Percentiles rank a stretch among this genome's conserved stretches.
phyloP scores from a whole-genome alignment of 2,797 vertebrate species.

The Nyctibius grandis region DNA sequence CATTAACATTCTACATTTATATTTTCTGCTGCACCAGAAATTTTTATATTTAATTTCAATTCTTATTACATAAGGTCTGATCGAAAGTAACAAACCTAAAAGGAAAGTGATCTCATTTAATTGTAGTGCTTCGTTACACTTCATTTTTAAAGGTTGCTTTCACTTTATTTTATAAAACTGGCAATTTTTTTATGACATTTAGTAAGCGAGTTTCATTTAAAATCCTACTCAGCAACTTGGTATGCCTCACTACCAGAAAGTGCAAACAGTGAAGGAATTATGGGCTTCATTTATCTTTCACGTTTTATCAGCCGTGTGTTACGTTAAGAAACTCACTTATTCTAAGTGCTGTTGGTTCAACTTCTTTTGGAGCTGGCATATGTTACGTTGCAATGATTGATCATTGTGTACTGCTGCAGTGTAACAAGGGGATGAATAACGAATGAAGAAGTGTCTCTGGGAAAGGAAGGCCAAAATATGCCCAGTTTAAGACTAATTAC shows the following conservation, averaged over 20 bases:
- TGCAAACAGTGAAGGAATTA: slow-evolving; percentile 14
- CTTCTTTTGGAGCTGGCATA: background rate
- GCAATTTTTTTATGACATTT: slow-evolving; percentile 3
- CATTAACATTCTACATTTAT: slow-evolving; percentile 4
- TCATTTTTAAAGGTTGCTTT: slow-evolving; percentile 29
- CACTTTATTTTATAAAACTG: slow-evolving; percentile 27
- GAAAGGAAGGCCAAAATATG: slow-evolving; percentile 9
- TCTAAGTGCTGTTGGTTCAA: slow-evolving; percentile 38
- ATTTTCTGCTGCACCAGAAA: background rate
- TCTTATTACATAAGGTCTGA: slow-evolving; percentile 1
- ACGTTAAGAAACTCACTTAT: slow-evolving; percentile 39
- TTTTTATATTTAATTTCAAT: slow-evolving; percentile 31
- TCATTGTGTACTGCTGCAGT: background rate
- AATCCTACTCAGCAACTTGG: slow-evolving; percentile 40
- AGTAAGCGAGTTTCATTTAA: background rate
- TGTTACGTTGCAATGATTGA: slow-evolving; percentile 19
- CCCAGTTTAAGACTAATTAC: slow-evolving; percentile 31
- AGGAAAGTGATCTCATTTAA: background rate
- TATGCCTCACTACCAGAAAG: slow-evolving; percentile 20
- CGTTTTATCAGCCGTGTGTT: slow-evolving; percentile 7
- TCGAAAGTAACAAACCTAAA: slow-evolving; percentile 32
- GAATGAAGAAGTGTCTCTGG: background rate
- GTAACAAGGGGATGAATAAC: slow-evolving; percentile 1
- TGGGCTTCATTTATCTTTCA: slow-evolving; percentile 8
- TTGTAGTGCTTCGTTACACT: background rate